phyloP scores from a whole-genome alignment of 2,113 vertebrate genomes.

The Pseudopodoces humilis region DNA sequence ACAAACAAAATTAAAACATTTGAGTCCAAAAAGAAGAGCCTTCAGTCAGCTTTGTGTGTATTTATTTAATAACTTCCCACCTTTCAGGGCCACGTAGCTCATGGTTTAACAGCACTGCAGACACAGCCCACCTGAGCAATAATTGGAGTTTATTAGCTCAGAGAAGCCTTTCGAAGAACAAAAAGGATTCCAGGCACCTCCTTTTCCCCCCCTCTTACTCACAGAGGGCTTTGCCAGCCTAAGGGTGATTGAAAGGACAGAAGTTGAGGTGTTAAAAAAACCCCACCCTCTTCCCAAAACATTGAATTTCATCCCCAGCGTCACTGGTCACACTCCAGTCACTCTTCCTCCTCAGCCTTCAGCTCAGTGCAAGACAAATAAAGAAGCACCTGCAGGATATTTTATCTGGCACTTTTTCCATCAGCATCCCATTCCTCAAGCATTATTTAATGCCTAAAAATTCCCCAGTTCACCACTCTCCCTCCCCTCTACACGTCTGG shows the following conservation, averaged over 20 bases:
- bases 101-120: not conserved
- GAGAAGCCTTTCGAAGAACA: not conserved
- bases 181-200: not conserved
- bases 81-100: not conserved
- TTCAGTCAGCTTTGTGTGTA: not conserved
- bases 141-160: rapidly evolving
- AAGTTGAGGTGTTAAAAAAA: not conserved
- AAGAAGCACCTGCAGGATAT: not conserved
- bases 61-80: not conserved
- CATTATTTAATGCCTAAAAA: rapidly evolving
- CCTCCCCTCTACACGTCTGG: rapidly evolving
- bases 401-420: not conserved
- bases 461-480: too few species aligned
- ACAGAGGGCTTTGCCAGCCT: not conserved
- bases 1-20: not conserved
- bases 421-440: not conserved
- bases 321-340: not conserved
- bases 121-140: not conserved
- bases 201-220: not conserved
- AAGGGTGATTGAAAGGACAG: not conserved
- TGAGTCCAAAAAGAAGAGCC: not conserved
- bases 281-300: not conserved
- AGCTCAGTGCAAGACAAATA: not conserved
- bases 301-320: not conserved
- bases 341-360: not conserved